Percentiles rank a stretch among this genome's conserved stretches.
phyloP scores from a whole-genome alignment of 2,797 vertebrate species.

The Scyliorhinus canicula region DNA sequence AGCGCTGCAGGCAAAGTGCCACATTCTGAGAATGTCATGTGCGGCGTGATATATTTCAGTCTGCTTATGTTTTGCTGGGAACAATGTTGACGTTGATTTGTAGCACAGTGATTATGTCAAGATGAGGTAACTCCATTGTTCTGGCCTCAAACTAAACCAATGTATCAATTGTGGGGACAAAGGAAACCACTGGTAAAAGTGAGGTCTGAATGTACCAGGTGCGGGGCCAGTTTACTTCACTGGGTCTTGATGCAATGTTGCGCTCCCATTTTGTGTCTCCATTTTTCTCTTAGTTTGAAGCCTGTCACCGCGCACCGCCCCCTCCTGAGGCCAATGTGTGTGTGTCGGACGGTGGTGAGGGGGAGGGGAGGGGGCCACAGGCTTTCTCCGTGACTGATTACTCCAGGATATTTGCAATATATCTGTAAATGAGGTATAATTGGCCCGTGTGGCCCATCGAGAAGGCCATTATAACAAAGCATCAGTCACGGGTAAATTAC shows the following conservation, averaged over 20 bases:
- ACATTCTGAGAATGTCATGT: neutral
- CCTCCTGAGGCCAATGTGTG: neutral
- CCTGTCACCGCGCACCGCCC: neutral
- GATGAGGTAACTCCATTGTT: slow-evolving; percentile 35
- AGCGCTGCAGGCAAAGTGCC: neutral
- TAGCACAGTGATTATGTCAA: neutral
- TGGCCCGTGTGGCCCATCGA: neutral
- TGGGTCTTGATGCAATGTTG: neutral
- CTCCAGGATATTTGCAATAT: neutral
- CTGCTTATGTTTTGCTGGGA: neutral
- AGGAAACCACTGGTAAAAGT: neutral
- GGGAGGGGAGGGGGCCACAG: too few species aligned
- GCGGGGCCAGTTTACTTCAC: neutral
- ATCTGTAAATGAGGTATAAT: neutral
- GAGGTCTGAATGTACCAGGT: neutral
- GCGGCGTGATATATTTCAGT: slow-evolving; percentile 9
- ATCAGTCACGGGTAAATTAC: neutral
- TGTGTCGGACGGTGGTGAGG: too few species aligned
- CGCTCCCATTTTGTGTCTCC: neutral
- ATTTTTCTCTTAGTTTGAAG: neutral
- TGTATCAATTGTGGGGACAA: slow-evolving; percentile 21
- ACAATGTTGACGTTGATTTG: slow-evolving; percentile 30
- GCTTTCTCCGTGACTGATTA: neutral
- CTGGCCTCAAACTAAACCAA: slow-evolving; percentile 19
- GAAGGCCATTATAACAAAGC: neutral